Evolutionary conservation across 2,888 invertebrate species (phyloP).

Genomic region (Callinectes sapidus): DNA sequence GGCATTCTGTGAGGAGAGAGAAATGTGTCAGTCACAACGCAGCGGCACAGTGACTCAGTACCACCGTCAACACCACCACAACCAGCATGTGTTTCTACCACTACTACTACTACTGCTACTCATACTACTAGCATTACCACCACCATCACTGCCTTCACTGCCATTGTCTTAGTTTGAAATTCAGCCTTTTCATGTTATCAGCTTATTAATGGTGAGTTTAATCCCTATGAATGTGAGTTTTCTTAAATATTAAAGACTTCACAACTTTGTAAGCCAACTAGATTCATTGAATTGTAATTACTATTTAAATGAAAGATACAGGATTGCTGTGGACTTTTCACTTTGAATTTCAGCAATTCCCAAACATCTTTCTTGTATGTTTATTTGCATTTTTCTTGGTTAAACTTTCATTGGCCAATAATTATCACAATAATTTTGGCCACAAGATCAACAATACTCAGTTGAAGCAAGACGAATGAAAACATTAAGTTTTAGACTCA

Average conservation of each 20-base stretch:
- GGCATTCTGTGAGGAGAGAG: conserved; percentile 64
- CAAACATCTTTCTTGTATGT: not conserved
- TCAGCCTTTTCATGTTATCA: not conserved
- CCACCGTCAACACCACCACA: conserved; percentile 43
- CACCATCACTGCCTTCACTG: not conserved
- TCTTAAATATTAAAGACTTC: not conserved
- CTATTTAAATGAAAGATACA: not conserved
- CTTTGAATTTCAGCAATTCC: not conserved
- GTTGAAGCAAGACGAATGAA: not conserved
- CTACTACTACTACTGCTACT: not conserved
- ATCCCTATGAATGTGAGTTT: not conserved
- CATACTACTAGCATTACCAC: not conserved
- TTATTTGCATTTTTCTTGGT: not conserved
- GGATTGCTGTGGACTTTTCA: not conserved
- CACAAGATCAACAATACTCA: not conserved
- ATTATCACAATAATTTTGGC: not conserved
- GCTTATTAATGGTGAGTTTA: not conserved
- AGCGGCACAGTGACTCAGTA: conserved; percentile 41
- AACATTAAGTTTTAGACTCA: not conserved
- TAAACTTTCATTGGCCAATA: not conserved
- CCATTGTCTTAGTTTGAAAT: not conserved
- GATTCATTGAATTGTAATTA: not conserved
- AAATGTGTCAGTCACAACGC: conserved; percentile 68
- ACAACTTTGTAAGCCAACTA: not conserved
- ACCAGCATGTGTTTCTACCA: conserved; percentile 41